Evolutionary conservation across 2,797 vertebrate genomes (phyloP), one percentile per base, ranked within the genome.

Genomic region (Morus bassanus): DNA sequence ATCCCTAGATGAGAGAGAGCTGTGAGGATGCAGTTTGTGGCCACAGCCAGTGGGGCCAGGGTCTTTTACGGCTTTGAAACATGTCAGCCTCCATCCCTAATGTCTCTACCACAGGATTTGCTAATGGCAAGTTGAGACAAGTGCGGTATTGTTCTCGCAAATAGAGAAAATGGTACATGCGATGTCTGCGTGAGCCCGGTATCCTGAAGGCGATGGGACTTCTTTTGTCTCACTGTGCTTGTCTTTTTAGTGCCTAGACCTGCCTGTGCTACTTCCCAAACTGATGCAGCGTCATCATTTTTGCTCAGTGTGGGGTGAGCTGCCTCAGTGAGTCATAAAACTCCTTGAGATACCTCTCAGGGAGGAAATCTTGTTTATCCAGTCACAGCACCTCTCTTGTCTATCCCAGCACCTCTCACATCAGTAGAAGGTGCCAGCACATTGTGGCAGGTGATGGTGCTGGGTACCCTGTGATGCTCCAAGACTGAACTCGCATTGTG

Each of bases 1-100:
- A 94, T 99, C 99, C 57, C 99, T 99, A 86, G 7, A 11, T 57
- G 94, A 76, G 15, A 96, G n/a, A 94, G 41, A 60, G 77, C 4
- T 1, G 0, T 67, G 74, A 85, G 59, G 64, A 28, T 85, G 54
- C 56, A 6, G 56, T 19, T 10, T 17, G 43, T n/a, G 46, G n/a
- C 54, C 72, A 13, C 46, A 41, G 67, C n/a, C 41, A n/a, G 6
- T 0, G 0, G 24, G 14, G 31, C 41, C 0, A 0, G 16, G 25
- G 4, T 16, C 69, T 23, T 31, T 11, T 13, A 5, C 10, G n/a
- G 59, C 51, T 63, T 57, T 65, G 33, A 25, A 67, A 73, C 9
- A 0, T 0, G 7, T 11, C 60, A 30, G 1, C 24, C 43, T 39
- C n/a, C 13, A 4, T 33, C 54, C 51, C 46, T 14, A 9, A 3